Conservation (phyloP, 2,797 vertebrate species). For the Distichodus sexfasciatus region DNA sequence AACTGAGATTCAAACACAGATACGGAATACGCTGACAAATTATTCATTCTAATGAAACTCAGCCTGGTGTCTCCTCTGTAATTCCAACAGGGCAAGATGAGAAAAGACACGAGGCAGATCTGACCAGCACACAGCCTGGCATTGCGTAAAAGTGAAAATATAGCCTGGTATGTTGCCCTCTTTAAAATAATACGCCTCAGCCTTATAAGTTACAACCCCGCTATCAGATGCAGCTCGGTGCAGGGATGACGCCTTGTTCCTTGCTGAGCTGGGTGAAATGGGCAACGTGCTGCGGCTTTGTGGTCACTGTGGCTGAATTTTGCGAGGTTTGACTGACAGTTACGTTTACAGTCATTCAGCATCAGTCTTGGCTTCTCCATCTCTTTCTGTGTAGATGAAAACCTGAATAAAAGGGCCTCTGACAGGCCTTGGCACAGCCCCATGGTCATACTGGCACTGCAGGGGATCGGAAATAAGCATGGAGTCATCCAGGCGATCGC, state of each 20-base stretch:
- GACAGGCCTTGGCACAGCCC: background rate
- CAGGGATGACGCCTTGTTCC: background rate
- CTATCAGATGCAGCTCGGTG: background rate
- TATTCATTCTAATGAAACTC: background rate
- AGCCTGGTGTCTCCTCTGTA: background rate
- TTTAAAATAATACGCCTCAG: background rate
- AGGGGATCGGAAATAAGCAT: constrained; percentile 31
- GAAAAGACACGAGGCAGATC: background rate
- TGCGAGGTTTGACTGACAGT: constrained; percentile 36
- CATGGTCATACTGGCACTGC: background rate
- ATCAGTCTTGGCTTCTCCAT: background rate
- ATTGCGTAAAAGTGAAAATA: background rate
- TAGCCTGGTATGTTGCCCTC: no score
- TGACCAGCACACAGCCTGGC: background rate
- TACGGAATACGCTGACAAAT: background rate
- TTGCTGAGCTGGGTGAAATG: background rate
- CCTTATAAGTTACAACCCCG: background rate
- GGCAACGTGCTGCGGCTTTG: background rate
- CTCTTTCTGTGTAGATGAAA: constrained; percentile 30
- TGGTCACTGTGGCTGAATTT: constrained; percentile 20
- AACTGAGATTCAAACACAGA: background rate
- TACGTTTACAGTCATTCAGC: constrained; percentile 28
- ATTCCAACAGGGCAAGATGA: background rate
- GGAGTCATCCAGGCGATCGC: constrained; percentile 28
- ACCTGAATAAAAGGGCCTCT: constrained; percentile 7